Evolutionary conservation across 2,797 vertebrate species (phyloP), one percentile per base, ranked within the genome.

Genomic region (Takifugu rubripes): DNA sequence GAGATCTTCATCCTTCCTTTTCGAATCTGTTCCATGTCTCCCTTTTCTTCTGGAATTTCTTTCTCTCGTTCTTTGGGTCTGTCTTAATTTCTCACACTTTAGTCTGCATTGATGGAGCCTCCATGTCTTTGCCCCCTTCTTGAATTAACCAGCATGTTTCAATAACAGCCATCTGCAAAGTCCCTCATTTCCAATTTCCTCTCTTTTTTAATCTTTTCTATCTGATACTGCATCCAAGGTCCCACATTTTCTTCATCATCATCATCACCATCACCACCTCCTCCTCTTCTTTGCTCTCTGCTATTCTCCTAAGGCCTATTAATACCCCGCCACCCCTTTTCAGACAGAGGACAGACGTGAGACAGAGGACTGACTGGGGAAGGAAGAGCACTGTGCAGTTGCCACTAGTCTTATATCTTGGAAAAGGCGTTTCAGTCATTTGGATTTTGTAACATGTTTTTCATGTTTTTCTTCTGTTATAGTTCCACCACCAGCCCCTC

Each of bases 101-200:
- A 45, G 24, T 26, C 45, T 64, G 48, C 21, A 59, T 74, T 52
- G 49, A 70, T 43, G 50, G 48, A 52, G 49, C 46, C 36, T 40
- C 53, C 25, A 27, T 52, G 48, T 66, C 26, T 29, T 66, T 40
- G 21, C 43, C 10, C 17, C 42, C 54, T 51, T 3, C 44, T 52
- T 59, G 25, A 62, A 65, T 56, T 43, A 44, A 9, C 56, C 9
- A 10, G 6, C 52, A 8, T 49, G 9, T 29, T 62, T 72, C 54
- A 64, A 76, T 63, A 70, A 76, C 61, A 79, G 82, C 76, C 76
- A 84, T 84, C 77, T 81, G 79, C 68, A 67, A 59, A 25, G 63
- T 58, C 43, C 48, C 40, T 5, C 40, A 43, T 53, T 60, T 31
- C 15, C 45, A 14, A 60, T 56, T 59, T 70, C 64, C 60, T 72